Evolutionary conservation across 2,113 vertebrate species (phyloP), one percentile per base, ranked within the genome.

Genomic region (Notarius quadriscutis): DNA sequence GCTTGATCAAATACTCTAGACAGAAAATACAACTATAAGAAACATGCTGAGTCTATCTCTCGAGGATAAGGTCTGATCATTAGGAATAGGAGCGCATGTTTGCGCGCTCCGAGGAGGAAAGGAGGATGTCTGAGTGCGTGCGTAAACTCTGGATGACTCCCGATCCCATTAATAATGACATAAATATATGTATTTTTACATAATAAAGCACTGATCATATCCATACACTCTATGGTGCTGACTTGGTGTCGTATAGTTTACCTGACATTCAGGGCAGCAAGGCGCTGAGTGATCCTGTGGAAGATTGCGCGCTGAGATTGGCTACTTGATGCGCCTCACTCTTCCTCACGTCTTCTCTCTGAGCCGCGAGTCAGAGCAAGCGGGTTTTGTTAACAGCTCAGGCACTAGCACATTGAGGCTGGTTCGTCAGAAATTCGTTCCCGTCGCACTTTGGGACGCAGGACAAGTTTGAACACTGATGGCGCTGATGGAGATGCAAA

Each of bases 401-500:
- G 88, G 78, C 83, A 87, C 25, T 4, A 12, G 74, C 27, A 89
- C 90, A 91, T 88, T 74, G 27, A 91, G 89, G 88, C 84, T 83
- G 84, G 27, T 69, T 83, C 65, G 80, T 89, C 79, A 88, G 51
- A 81, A 79, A 80, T 85, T 53, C 77, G 60, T 81, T 81, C n/a
- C 65, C 3, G 78, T 91, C 84, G 72, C 91, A 88, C 88, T 91
- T 89, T 74, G 60, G 83, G 77, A 91, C 84, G 48, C 72, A 87
- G 88, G 90, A 91, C 94, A 94, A 94, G 94, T 94, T 93, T 87
- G 89, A 91, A 93, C 94, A 91, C 41, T 41, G 41, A 41, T 34
- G 89, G 81, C 51, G 71, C 58, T 22, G 69, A 84, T 5, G 25
- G 58, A 69, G 87, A 89, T 77, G 89, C 90, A 88, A 85, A 78